Evolutionary conservation across 1,140 invertebrate species (phyloP), one percentile per base, ranked within the genome.

Genomic region (Diprion similis): DNA sequence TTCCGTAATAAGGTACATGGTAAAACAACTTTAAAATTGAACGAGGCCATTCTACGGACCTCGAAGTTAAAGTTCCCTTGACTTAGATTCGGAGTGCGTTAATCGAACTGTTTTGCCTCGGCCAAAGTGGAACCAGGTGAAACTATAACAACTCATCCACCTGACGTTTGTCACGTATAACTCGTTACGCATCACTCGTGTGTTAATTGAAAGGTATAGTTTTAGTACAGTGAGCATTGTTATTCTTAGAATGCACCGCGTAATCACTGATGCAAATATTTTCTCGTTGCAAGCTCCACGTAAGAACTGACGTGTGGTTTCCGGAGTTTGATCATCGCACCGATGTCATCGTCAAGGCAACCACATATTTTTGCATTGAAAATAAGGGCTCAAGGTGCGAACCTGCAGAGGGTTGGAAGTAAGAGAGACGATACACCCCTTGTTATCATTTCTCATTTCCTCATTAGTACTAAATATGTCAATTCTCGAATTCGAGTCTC

Each of bases 131-230:
- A 59, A 59, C 11, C 51, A 59, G 51, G 51, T 59, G 51, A 59
- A 59, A 59, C 51, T 15, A 59, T 13, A 15, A 37, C n/a, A 17
- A 17, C 51, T 59, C n/a, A 15, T 59, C 24, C 24, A 17, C 11
- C 51, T 13, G 11, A 59, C n/a, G 51, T 59, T 59, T 59, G 51
- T 59, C n/a, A 13, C 11, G 11, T 59, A 59, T 59, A 59, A 59
- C 11, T 59, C 51, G 51, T 37, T 6, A 37, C 24, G 24, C 24
- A 59, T 13, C n/a, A 17, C 51, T 15, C 11, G 11, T 17, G 51
- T 59, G 51, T 59, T 59, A 59, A 59, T 59, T 59, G 51, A 9
- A 59, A 15, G n/a, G 51, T 59, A 59, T 59, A 59, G 51, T 59
- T 59, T 59, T 17, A 59, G n/a, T 17, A 59, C 51, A 59, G 11